Evolutionary conservation across 2,888 invertebrate species (phyloP), one percentile per base, ranked within the genome.

Genomic region (Abscondita cerata): DNA sequence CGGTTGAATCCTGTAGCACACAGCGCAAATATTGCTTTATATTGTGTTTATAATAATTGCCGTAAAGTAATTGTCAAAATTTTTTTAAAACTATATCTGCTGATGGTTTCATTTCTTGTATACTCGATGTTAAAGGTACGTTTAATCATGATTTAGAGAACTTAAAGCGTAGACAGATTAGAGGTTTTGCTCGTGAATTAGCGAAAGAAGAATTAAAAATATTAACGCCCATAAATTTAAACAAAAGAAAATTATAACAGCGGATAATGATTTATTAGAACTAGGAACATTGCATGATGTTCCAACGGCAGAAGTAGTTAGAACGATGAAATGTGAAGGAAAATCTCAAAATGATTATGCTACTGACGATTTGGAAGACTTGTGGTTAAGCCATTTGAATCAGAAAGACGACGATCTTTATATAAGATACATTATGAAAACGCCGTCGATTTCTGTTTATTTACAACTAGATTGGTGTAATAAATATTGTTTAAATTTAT

Each of bases 391-490:
- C 19, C 18, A 47, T 11, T 4, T 11, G 6, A 18, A 47, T 18
- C 47, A 20, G 9, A 25, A 47, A 11, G 11, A n/a, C 1, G 8
- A n/a, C 6, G 6, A n/a, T n/a, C n/a, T 25, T 25, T 47, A 47
- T 20, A 47, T 25, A 1, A 20, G 4, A 11, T 9, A 47, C 11
- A 18, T 19, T 47, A 8, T n/a, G 2, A 1, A 47, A 16, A 11
- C 47, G 8, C 11, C 16, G n/a, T 18, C 16, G 16, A 44, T 44
- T 19, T 16, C 18, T 16, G 20, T 47, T 18, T 47, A 47, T 47
- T 47, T 47, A n/a, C n/a, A 16, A 2, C 19, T 47, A n/a, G 47
- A 47, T 18, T 47, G 47, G 47, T 47, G 47, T 47, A 16, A 47
- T n/a, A 15, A 11, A 5, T 20, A 16, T 16, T 47, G 47, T 25